Conservation (phyloP, 2,797 vertebrate species). For the Phaenicophaeus curvirostris region DNA sequence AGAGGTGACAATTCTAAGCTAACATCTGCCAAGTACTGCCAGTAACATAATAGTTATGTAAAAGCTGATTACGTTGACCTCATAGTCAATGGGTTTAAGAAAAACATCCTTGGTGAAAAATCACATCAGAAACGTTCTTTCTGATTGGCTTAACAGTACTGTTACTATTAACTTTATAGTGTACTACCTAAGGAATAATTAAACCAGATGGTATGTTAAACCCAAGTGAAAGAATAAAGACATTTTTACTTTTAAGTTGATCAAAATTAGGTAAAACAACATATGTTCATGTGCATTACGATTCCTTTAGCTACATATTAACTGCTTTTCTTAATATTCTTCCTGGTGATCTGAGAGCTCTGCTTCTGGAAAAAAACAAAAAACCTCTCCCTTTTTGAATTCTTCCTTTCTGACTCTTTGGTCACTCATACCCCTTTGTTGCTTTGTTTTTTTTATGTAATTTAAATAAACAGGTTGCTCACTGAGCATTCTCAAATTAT, state of each 20-base stretch:
- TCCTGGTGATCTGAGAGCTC: conserved; percentile 55
- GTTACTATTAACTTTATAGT: conserved; percentile 74
- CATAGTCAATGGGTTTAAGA: conserved; percentile 38
- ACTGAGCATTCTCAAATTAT: background rate
- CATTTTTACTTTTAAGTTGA: conserved; percentile 75
- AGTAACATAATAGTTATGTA: conserved; percentile 50
- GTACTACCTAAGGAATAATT: conserved; percentile 76
- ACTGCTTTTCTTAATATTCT: conserved; percentile 66
- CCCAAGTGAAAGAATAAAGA: conserved; percentile 59
- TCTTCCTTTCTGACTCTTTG: background rate
- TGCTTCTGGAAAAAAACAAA: background rate
- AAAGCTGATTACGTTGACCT: conserved; percentile 66
- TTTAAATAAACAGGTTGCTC: background rate
- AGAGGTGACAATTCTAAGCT: conserved; percentile 26
- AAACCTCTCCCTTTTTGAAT: background rate
- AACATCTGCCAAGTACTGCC: conserved; percentile 60
- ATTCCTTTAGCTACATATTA: conserved; percentile 70
- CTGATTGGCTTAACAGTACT: conserved; percentile 52
- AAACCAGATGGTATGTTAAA: conserved; percentile 78
- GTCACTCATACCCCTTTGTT: background rate
- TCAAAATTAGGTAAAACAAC: conserved; percentile 76
- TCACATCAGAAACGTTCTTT: conserved; percentile 49
- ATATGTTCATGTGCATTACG: conserved; percentile 75
- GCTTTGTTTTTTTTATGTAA: background rate
- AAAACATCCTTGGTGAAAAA: conserved; percentile 50